Conservation (phyloP, 2,888 invertebrate species). For the Theretra japonica region DNA sequence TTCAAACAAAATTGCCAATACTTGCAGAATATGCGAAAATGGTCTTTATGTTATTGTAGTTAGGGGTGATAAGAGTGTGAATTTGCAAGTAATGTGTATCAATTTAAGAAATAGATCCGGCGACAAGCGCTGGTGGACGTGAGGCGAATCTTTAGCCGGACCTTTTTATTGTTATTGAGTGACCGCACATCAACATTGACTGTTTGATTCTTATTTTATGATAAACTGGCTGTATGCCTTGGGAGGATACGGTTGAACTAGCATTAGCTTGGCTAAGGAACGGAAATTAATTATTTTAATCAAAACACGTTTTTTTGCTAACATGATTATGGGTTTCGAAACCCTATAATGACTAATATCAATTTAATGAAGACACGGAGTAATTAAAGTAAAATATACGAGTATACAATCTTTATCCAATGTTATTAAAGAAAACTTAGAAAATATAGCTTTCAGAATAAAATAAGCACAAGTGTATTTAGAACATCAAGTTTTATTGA, state of each 20-base stretch:
- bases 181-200: slow-evolving; percentile 61
- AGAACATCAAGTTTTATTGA: too few relatives aligned
- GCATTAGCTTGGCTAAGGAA: neutral
- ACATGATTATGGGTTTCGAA: too few relatives aligned
- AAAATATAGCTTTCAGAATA: too few relatives aligned
- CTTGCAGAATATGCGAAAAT: slow-evolving; percentile 39
- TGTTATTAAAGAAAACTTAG: too few relatives aligned
- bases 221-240: slow-evolving; percentile 24
- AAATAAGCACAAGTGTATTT: too few relatives aligned
- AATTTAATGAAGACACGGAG: too few relatives aligned
- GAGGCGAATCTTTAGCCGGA: slow-evolving; percentile 72
- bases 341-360: too few relatives aligned
- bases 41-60: slow-evolving; percentile 46
- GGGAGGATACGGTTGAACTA: neutral
- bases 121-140: slow-evolving; percentile 76
- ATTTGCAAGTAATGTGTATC: slow-evolving; percentile 71
- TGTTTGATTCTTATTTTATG: slow-evolving; percentile 42
- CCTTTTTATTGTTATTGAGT: slow-evolving; percentile 79
- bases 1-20: slow-evolving; percentile 36
- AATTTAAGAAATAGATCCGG: slow-evolving; percentile 79
- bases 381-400: too few relatives aligned
- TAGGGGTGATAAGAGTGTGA: slow-evolving; percentile 46
- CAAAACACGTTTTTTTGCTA: too few relatives aligned
- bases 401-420: too few relatives aligned
- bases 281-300: too few relatives aligned